These are phyloP conservation scores for Drosophila mercatorum DNA, from an alignment of 2,888 invertebrate species.

Conservation along the genomic window DNA sequence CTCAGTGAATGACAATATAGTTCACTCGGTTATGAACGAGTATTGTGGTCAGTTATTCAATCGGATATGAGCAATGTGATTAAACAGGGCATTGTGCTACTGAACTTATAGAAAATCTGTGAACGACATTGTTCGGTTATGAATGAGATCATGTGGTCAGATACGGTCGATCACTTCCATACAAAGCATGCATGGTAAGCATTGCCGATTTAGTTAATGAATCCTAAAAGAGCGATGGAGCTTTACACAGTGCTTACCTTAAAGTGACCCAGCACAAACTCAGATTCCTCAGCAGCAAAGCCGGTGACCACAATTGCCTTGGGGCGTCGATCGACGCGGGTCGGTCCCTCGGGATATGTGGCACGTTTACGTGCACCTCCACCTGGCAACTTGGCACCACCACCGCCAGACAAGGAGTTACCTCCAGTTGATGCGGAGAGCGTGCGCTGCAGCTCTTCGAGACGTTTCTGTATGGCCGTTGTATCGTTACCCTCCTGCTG, in stretches of 20 bases:
- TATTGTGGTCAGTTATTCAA: neutral
- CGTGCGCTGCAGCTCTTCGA: constrained; percentile 88
- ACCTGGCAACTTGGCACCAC: constrained; percentile 51
- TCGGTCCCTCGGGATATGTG: constrained; percentile 83
- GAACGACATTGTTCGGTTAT: neutral
- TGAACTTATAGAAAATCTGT: neutral
- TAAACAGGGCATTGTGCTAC: neutral
- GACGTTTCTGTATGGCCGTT: constrained; percentile 90
- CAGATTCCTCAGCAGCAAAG: constrained; percentile 93
- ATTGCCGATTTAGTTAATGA: no score
- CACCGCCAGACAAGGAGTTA: constrained; percentile 22
- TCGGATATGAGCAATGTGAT: neutral
- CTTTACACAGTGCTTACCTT: constrained; percentile 87
- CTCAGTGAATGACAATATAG: neutral
- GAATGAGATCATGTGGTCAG: neutral
- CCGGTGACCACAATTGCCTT: constrained; percentile 94
- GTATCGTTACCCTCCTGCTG: constrained; percentile 95
- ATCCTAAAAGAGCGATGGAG: neutral
- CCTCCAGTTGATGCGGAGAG: constrained; percentile 54
- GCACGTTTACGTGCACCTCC: constrained; percentile 75
- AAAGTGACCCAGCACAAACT: constrained; percentile 92
- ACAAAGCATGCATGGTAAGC: neutral
- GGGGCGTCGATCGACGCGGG: constrained; percentile 93
- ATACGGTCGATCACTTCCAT: neutral
- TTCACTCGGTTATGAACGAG: neutral